These are phyloP conservation scores for Epiblema foenella DNA, from an alignment of 2,888 invertebrate species.

Conservation along the genomic window DNA sequence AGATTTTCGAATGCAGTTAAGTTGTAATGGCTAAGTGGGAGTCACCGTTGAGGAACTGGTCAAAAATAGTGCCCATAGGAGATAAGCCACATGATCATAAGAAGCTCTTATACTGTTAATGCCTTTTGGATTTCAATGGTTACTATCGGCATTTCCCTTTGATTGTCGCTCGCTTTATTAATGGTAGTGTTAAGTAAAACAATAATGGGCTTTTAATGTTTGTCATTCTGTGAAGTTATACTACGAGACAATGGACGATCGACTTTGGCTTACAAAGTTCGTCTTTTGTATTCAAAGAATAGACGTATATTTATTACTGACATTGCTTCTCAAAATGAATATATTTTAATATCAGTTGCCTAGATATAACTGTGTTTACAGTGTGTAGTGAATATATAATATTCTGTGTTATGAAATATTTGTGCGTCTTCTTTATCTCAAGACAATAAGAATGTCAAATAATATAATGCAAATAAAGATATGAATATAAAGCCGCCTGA, in stretches of 20 bases:
- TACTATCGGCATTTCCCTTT: constrained; percentile 61
- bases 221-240: constrained; percentile 56
- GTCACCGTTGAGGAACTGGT: constrained; percentile 52
- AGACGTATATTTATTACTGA: constrained; percentile 21
- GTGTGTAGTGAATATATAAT: constrained; percentile 32
- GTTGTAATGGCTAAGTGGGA: constrained; percentile 62
- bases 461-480: constrained; percentile 40
- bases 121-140: background rate
- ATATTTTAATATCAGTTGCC: constrained; percentile 20
- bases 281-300: constrained; percentile 39
- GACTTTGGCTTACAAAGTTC: constrained; percentile 44
- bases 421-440: background rate
- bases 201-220: constrained; percentile 71
- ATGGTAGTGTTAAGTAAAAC: constrained; percentile 74
- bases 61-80: constrained; percentile 47
- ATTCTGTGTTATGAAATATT: constrained; percentile 21
- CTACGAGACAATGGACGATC: constrained; percentile 53
- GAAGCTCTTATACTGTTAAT: background rate
- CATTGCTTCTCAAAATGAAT: constrained; percentile 19
- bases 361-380: constrained; percentile 16
- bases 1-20: constrained; percentile 66
- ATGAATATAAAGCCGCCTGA: constrained; percentile 38
- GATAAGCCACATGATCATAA: background rate
- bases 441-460: constrained; percentile 28
- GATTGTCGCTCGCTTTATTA: constrained; percentile 64